Percentiles rank a stretch among this genome's conserved stretches.
Conservation (phyloP, 2,113 vertebrate species). For the Pongo pygmaeus region DNA sequence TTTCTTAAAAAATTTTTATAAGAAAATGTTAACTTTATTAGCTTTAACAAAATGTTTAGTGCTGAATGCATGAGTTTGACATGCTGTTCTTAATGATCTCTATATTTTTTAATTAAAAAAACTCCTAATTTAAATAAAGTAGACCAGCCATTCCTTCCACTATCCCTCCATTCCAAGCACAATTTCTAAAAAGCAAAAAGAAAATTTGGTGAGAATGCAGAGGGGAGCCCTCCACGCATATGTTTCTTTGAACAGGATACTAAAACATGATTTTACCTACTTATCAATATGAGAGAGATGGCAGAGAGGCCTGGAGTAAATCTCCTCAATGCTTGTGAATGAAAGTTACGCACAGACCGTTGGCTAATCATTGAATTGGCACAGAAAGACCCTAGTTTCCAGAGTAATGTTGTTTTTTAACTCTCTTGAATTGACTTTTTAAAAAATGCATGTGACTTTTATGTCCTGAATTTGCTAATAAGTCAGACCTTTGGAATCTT, state of each 20-base stretch:
- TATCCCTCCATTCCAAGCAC: background rate
- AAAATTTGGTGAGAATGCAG: background rate
- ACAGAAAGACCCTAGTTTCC: constrained; percentile 34
- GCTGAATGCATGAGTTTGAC: background rate
- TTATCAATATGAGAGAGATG: background rate
- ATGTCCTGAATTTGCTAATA: constrained; percentile 22
- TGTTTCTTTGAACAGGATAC: background rate
- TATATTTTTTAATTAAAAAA: background rate
- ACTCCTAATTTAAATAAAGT: background rate
- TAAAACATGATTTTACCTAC: background rate
- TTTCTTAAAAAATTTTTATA: background rate
- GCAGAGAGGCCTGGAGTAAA: background rate
- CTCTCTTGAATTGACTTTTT: background rate
- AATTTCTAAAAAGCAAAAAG: background rate
- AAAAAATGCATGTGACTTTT: background rate
- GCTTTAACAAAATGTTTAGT: background rate
- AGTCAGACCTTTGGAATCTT: constrained; percentile 23
- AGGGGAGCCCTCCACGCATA: background rate
- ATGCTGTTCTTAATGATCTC: background rate
- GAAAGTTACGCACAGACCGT: background rate
- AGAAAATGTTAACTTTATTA: background rate
- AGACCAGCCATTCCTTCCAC: background rate
- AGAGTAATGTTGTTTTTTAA: background rate
- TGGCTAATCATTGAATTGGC: background rate
- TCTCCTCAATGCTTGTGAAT: background rate